Conservation (phyloP, 2,113 vertebrate genomes). For the Cyprinodon variegatus region DNA sequence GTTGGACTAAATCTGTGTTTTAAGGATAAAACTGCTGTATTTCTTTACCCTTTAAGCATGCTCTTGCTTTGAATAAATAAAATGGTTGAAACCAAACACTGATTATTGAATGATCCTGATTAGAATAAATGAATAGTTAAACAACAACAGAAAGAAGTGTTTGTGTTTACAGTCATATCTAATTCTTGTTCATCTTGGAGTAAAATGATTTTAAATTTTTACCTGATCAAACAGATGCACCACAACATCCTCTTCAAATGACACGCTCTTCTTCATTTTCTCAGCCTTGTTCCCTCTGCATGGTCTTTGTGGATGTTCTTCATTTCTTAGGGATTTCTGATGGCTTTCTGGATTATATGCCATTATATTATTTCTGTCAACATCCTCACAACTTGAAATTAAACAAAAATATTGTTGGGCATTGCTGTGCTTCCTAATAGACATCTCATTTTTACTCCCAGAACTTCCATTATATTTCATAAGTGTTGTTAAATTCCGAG, state of each 20-base stretch:
- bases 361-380: background rate
- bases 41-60: no score
- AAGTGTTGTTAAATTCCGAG: slow-evolving; percentile 1
- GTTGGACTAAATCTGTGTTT: background rate
- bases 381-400: slow-evolving; percentile 66
- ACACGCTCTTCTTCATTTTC: slow-evolving; percentile 85
- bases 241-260: slow-evolving; percentile 88
- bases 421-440: slow-evolving; percentile 4
- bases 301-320: background rate
- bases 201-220: slow-evolving; percentile 24
- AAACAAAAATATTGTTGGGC: slow-evolving; percentile 36
- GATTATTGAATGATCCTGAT: no score
- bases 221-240: slow-evolving; percentile 95
- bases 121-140: no score
- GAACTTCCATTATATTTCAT: background rate
- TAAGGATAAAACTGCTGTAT: no score
- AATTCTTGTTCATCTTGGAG: no score
- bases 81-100: no score
- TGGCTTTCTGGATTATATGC: background rate
- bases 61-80: no score
- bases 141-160: no score
- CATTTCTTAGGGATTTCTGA: slow-evolving; percentile 20
- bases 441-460: background rate
- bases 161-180: no score
- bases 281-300: slow-evolving; percentile 45